A percentile compares a stretch with the other conserved stretches of the same genome.
phyloP scores from a whole-genome alignment of 92 coral and sea anemone species.

The Bergia puertoricense region DNA sequence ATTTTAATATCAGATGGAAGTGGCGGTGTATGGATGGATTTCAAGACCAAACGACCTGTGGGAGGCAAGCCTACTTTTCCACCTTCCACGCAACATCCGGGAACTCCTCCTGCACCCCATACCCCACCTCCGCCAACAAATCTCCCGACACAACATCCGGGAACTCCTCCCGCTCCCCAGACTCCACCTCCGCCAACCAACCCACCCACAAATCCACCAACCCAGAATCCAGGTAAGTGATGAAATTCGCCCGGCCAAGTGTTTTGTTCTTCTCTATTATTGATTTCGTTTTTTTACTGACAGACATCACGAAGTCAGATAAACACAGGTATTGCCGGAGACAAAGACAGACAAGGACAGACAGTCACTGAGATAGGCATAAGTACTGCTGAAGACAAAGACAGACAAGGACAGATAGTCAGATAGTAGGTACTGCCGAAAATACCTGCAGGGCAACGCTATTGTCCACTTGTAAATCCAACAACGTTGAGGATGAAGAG shows the following conservation, averaged over 20 bases:
- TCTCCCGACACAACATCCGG: conserved; percentile 31
- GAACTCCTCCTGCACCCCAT: conserved; percentile 39
- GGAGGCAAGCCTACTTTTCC: conserved; percentile 58
- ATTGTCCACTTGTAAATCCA: too few relatives aligned
- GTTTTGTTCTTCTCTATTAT: too few relatives aligned
- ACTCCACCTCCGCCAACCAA: conserved; percentile 61
- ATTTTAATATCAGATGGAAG: conserved; percentile 59
- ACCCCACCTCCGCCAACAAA: conserved; percentile 44
- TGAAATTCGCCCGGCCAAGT: background rate
- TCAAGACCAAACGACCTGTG: conserved; percentile 81
- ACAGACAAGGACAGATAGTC: too few relatives aligned
- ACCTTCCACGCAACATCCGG: conserved; percentile 34
- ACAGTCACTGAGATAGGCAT: too few relatives aligned
- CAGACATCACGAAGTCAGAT: too few relatives aligned
- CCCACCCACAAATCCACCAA: conserved; percentile 34
- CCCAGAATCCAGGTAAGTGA: conserved; percentile 13
- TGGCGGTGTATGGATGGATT: conserved; percentile 75
- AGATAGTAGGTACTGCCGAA: too few relatives aligned
- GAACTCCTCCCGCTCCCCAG: conserved; percentile 54
- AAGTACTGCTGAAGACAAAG: too few relatives aligned
- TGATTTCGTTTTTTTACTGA: too few relatives aligned
- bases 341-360: too few relatives aligned
- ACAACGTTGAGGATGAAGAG: too few relatives aligned
- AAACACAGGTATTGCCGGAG: too few relatives aligned
- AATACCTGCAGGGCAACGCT: too few relatives aligned